Conservation (phyloP, 1,140 invertebrate genomes). For the Nephila pilipes region DNA sequence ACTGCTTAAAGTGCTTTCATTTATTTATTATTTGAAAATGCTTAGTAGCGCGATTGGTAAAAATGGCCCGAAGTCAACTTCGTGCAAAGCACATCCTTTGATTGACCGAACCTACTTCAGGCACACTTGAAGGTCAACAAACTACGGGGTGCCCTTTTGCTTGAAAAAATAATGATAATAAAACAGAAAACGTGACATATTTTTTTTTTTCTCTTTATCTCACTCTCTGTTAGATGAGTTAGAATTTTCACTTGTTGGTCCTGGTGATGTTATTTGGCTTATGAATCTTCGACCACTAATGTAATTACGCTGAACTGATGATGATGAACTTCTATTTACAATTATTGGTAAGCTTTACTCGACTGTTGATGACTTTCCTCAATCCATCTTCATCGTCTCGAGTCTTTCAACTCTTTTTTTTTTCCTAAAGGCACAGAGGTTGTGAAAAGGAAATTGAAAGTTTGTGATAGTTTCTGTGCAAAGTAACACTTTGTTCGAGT, state of each 20-base stretch:
- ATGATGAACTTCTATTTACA: background rate
- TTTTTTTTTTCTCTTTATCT: background rate
- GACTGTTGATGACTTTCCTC: background rate
- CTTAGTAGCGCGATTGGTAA: conserved; percentile 36
- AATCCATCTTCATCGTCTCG: background rate
- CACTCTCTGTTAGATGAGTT: background rate
- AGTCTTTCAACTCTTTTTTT: background rate
- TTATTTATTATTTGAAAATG: conserved; percentile 72
- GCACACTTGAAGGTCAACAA: conserved; percentile 59
- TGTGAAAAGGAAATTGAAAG: background rate
- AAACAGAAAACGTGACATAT: conserved; percentile 44
- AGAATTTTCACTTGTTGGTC: background rate
- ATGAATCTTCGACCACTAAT: background rate
- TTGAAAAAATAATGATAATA: background rate
- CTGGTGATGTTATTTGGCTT: background rate
- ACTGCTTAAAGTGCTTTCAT: conserved; percentile 7
- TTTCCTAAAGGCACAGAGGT: background rate
- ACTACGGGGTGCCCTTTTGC: conserved; percentile 36
- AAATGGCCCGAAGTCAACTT: conserved; percentile 11
- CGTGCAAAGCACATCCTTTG: conserved; percentile 60
- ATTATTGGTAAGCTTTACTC: background rate
- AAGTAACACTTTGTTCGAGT: too few species aligned
- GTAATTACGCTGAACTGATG: background rate
- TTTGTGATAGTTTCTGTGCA: background rate
- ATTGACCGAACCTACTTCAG: background rate